Evolutionary conservation across 2,888 invertebrate genomes (phyloP).

Genomic region (Cryptus viduatorius): DNA sequence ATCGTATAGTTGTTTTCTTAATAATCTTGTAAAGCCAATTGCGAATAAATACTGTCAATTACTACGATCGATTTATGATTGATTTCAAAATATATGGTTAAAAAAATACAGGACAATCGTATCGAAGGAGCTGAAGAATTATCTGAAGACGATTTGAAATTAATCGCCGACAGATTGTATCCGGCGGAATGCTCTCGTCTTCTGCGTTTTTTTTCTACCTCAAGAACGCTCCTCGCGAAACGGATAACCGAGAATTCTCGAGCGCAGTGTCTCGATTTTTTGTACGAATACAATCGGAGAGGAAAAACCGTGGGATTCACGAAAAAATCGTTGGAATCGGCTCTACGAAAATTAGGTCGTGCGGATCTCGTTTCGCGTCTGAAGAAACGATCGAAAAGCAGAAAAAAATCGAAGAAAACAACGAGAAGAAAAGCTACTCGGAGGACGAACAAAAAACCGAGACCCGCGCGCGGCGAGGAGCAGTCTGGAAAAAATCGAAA

Average conservation of each 20-base stretch:
- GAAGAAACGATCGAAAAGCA: conserved; percentile 53
- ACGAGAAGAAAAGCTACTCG: background rate
- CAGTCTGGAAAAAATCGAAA: background rate
- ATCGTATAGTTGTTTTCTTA: too few species aligned
- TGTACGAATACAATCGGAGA: conserved; percentile 63
- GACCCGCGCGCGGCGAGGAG: conserved; percentile 2
- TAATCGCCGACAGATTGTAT: conserved; percentile 62
- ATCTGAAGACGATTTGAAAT: conserved; percentile 61
- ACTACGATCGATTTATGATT: too few species aligned
- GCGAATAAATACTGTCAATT: too few species aligned
- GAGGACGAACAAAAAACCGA: conserved; percentile 22
- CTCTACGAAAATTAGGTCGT: conserved; percentile 61
- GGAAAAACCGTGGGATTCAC: conserved; percentile 53
- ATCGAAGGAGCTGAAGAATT: conserved; percentile 55
- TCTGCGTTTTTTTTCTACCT: conserved; percentile 40
- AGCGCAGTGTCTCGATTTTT: conserved; percentile 53
- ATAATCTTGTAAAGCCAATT: too few species aligned
- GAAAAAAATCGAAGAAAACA: conserved; percentile 5
- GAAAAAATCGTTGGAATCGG: conserved; percentile 50
- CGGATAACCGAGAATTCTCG: conserved; percentile 28
- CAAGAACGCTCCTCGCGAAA: conserved; percentile 1
- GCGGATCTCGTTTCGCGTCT: conserved; percentile 54
- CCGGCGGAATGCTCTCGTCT: conserved; percentile 65
- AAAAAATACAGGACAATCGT: conserved; percentile 17
- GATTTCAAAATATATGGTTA: background rate